Evolutionary conservation across 2,888 invertebrate genomes (phyloP), one percentile per base, ranked within the genome.

Genomic region (Eristalis intricaria): DNA sequence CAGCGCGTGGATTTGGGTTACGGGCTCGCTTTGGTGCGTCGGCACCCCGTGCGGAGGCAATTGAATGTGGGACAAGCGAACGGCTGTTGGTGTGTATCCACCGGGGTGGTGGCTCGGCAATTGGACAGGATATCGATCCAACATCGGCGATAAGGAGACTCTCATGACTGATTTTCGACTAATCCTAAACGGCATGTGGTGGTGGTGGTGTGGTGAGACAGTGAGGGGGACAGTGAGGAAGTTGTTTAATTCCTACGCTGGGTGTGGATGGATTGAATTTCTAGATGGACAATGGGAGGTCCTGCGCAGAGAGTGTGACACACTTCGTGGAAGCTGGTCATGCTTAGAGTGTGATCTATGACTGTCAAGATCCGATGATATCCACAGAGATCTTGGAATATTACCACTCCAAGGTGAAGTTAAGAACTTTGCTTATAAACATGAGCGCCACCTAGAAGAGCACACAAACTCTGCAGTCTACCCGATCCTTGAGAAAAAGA

Each of bases 41-140:
- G 78, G 77, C 73, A 82, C 86, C 81, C 77, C 75, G 78, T 82
- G 73, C 77, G 63, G 82, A n/a, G 8, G 8, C 43, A 40, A 61
- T 40, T 43, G 32, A 35, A 75, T 86, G 70, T 82, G 82, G 86
- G 78, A 74, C 77, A 82, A 43, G 22, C 61, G 58, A 82, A n/a
- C 61, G 58, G 78, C 32, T 74, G 60, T 63, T 22, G n/a, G 60
- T 81, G 77, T 66, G 60, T 77, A 50, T 77, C 63, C 50, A 60
- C 35, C 7, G 80, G 35, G 63, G 40, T 29, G 73, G 66, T 8
- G 8, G n/a, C n/a, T 73, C 43, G 68, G 32, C 32, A 38, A 43
- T 71, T 29, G 40, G 43, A 56, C 29, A 75, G 65, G 82, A 79
- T 86, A 86, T 86, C 75, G 86, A 86, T 86, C 71, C 71, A 78